These are phyloP conservation scores for Lottia scabra DNA, from an alignment of 2,888 invertebrate genomes.

Conservation along the genomic window DNA sequence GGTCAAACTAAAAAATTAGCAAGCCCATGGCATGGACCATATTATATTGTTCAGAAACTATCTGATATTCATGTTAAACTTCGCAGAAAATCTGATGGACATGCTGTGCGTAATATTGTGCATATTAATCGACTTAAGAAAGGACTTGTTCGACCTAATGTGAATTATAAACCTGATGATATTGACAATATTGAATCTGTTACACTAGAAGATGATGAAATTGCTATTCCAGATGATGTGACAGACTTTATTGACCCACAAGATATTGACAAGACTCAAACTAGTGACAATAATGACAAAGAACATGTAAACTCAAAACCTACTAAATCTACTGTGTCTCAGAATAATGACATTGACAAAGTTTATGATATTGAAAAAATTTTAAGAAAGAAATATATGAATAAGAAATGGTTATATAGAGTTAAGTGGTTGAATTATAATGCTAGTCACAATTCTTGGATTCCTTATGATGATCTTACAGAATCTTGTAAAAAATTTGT, in stretches of 20 bases:
- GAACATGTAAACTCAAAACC: too few species aligned
- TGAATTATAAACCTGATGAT: background rate
- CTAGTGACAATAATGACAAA: too few species aligned
- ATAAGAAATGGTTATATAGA: background rate
- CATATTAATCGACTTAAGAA: constrained; percentile 1
- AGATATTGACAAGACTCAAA: background rate
- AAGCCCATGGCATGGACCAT: background rate
- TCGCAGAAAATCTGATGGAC: background rate
- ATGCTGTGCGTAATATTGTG: background rate
- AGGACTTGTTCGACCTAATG: background rate
- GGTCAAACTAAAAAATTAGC: background rate
- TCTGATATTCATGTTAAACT: background rate
- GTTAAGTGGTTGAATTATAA: background rate
- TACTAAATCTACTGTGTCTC: background rate
- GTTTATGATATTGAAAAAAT: background rate
- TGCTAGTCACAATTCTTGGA: background rate
- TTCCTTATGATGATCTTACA: background rate
- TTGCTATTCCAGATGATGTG: background rate
- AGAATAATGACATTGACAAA: background rate
- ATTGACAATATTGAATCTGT: background rate
- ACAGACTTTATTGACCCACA: background rate
- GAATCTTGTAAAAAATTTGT: background rate
- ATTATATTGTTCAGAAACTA: background rate
- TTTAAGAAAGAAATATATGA: background rate
- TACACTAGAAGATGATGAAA: background rate